A percentile compares a stretch with the other conserved stretches of the same genome.
Evolutionary conservation across 2,797 vertebrate species (phyloP).

Genomic region (Anniella stebbinsi): DNA sequence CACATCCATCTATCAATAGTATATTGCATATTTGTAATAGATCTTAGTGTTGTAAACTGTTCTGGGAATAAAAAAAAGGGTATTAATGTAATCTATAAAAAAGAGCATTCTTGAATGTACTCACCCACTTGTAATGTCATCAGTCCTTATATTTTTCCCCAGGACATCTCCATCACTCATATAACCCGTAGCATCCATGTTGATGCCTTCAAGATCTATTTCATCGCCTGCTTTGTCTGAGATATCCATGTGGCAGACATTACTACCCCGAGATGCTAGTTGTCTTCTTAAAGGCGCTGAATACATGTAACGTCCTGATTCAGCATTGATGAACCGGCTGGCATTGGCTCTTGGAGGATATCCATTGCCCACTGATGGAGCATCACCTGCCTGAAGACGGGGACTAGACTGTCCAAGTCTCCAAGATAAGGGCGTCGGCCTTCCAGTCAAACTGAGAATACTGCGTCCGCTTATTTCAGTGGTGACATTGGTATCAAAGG

Average conservation of each 20-base stretch:
- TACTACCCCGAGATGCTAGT: slow-evolving; percentile 82
- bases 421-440: slow-evolving; percentile 86
- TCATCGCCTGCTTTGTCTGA: slow-evolving; percentile 83
- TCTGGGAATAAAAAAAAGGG: neutral
- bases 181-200: slow-evolving; percentile 92
- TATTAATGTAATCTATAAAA: neutral
- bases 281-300: slow-evolving; percentile 88
- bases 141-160: slow-evolving; percentile 89
- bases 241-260: slow-evolving; percentile 79
- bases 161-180: slow-evolving; percentile 97
- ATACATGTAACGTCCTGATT: slow-evolving; percentile 88
- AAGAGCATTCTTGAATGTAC: slow-evolving; percentile 54
- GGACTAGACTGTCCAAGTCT: slow-evolving; percentile 87
- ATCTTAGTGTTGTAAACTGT: neutral
- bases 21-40: neutral
- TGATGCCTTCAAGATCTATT: slow-evolving; percentile 84
- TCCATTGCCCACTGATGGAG: slow-evolving; percentile 85
- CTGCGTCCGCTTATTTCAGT: slow-evolving; percentile 86
- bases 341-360: slow-evolving; percentile 82
- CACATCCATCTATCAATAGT: neutral
- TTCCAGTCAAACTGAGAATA: slow-evolving; percentile 86
- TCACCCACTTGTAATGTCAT: slow-evolving; percentile 95
- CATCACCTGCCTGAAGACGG: slow-evolving; percentile 88
- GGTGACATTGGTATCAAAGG: slow-evolving; percentile 90
- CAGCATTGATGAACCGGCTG: slow-evolving; percentile 78